phyloP scores from a whole-genome alignment of 2,113 vertebrate genomes.

The Dromiciops gliroides region DNA sequence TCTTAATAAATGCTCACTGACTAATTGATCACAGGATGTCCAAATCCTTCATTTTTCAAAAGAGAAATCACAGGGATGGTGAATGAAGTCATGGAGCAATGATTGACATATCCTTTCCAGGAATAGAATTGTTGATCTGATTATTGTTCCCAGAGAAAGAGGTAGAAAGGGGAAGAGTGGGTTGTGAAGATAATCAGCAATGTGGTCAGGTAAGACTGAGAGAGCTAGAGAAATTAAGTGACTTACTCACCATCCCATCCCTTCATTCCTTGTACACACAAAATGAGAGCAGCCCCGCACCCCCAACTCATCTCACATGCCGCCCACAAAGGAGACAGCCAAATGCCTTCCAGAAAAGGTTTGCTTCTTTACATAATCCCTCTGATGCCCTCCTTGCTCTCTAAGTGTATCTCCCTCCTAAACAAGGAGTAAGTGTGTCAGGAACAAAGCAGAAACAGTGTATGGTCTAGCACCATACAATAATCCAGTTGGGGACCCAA shows the following conservation, averaged over 20 bases:
- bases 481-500: neutral
- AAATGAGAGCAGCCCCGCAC: neutral
- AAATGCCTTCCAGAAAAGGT: neutral
- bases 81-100: neutral
- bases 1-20: neutral
- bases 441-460: neutral
- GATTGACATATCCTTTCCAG: neutral
- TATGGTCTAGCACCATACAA: neutral
- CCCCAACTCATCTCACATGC: neutral
- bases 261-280: neutral
- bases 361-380: neutral
- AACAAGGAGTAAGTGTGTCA: neutral
- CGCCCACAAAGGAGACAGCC: neutral
- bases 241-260: neutral
- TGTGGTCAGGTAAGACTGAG: neutral
- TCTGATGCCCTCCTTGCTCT: neutral
- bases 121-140: neutral
- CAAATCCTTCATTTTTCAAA: neutral
- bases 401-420: neutral
- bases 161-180: neutral
- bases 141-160: neutral
- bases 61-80: neutral
- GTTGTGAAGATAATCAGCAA: neutral
- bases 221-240: neutral
- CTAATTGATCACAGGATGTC: neutral